Conservation (phyloP, 2,113 vertebrate species). For the Anhinga anhinga region DNA sequence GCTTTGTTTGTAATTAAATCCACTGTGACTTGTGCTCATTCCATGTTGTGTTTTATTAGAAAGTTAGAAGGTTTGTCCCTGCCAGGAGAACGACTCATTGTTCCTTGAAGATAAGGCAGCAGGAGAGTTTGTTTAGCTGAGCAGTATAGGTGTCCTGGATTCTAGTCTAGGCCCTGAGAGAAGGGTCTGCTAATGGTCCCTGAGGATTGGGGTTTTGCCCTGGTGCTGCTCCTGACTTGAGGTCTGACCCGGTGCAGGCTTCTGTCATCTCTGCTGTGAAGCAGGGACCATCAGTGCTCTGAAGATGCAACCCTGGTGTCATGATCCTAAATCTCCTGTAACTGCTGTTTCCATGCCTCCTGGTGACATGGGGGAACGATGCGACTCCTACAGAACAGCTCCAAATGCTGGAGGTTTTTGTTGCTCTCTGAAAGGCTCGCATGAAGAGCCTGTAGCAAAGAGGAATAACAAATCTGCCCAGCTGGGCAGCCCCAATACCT, state of each 20-base stretch:
- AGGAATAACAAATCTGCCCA: neutral
- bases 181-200: neutral
- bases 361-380: neutral
- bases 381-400: neutral
- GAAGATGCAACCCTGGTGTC: neutral
- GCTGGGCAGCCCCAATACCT: neutral
- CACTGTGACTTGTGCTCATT: slow-evolving; percentile 7
- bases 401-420: neutral
- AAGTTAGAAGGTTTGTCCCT: slow-evolving; percentile 6
- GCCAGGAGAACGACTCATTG: neutral
- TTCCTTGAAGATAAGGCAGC: neutral
- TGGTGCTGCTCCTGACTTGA: neutral
- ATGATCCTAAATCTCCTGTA: neutral
- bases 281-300: neutral
- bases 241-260: neutral
- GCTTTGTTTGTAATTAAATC: slow-evolving; percentile 52
- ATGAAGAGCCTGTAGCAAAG: neutral
- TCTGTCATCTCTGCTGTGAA: neutral
- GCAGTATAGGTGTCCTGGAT: neutral
- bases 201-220: neutral
- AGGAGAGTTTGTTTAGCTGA: neutral
- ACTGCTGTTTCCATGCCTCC: neutral
- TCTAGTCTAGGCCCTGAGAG: neutral
- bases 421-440: neutral
- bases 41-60: slow-evolving; percentile 39